Base-by-base conservation (phyloP, 2,113 vertebrate genomes). In the Vulpes vulpes region DNA sequence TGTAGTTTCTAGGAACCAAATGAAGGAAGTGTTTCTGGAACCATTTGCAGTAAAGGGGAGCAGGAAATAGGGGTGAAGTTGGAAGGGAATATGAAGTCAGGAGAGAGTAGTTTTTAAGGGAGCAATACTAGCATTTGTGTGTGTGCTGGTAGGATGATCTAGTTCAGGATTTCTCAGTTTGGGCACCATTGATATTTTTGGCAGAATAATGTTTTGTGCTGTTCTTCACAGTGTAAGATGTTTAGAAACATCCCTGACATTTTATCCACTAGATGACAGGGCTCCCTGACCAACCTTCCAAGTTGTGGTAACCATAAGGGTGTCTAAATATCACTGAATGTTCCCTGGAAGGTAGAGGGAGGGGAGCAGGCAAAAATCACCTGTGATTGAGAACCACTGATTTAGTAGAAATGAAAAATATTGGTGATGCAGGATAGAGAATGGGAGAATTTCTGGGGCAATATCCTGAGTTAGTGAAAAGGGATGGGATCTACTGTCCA, bases 131-230 rank as follows among this genome's bases (percentile, higher is more conserved):
- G 11, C 59, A 60, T 74, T 7, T 84, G 23, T 57, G n/a, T 83
- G 53, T 83, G 62, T 80, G 22, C 74, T 87, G 73, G 22, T 15
- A 76, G 32, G 22, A 89, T 67, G 30, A 17, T 65, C 71, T 90
- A 81, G 17, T 74, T 74, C 17, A 93, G 73, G 12, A 8, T 81
- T 97, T 93, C 38, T 82, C 74, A 60, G 81, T 11, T 71, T 96
- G 73, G 71, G 57, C n/a, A 69, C 65, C 62, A 93, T 10, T 95
- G 69, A 87, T 19, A 69, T 82, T 87, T 82, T 23, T 22, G 27
- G 60, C 27, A 91, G 38, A 62, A 87, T 82, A 92, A 71, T 91
- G 76, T 80, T 94, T 80, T 87, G 20, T 69, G 38, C 23, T 1
- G 0, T 90, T 38, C 59, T 95, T 89, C 53, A 12, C 11, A 67